Percentiles rank a stretch among this genome's conserved stretches.
Evolutionary conservation across 2,888 invertebrate species (phyloP).

Genomic region (Synanthedon vespiformis): DNA sequence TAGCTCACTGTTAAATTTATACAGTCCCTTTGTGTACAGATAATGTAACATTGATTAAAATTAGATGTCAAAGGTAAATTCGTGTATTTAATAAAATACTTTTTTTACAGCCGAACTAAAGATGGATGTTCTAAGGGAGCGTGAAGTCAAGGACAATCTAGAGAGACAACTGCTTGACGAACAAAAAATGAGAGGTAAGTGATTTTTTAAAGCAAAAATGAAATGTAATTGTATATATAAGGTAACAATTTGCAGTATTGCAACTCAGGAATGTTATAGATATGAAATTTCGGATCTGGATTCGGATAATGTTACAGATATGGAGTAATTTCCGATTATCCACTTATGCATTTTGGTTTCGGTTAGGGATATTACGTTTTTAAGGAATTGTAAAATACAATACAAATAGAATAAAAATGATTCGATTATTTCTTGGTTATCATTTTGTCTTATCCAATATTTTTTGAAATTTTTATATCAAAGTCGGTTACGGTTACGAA

Average conservation of each 20-base stretch:
- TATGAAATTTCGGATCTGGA: background rate
- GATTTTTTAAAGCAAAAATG: slow-evolving; percentile 1
- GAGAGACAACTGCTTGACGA: slow-evolving; percentile 95
- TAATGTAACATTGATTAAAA: slow-evolving; percentile 45
- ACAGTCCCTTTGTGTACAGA: slow-evolving; percentile 55
- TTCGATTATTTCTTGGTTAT: background rate
- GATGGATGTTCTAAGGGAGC: slow-evolving; percentile 93
- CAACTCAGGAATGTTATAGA: background rate
- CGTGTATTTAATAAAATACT: slow-evolving; percentile 23
- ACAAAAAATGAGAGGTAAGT: slow-evolving; percentile 94
- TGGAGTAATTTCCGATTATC: background rate
- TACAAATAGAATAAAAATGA: background rate
- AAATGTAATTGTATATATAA: slow-evolving; percentile 1
- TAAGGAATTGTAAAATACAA: background rate
- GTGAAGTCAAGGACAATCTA: slow-evolving; percentile 92
- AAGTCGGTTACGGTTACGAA: background rate
- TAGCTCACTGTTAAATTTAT: slow-evolving; percentile 60
- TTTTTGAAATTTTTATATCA: background rate
- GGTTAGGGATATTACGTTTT: background rate
- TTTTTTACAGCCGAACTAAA: slow-evolving; percentile 90
- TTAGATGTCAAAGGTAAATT: slow-evolving; percentile 34
- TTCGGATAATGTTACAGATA: background rate
- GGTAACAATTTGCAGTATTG: background rate
- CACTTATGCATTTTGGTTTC: background rate
- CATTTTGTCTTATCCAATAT: background rate